Conservation (phyloP, 1,140 invertebrate genomes). For the Meloidogyne exigua region DNA sequence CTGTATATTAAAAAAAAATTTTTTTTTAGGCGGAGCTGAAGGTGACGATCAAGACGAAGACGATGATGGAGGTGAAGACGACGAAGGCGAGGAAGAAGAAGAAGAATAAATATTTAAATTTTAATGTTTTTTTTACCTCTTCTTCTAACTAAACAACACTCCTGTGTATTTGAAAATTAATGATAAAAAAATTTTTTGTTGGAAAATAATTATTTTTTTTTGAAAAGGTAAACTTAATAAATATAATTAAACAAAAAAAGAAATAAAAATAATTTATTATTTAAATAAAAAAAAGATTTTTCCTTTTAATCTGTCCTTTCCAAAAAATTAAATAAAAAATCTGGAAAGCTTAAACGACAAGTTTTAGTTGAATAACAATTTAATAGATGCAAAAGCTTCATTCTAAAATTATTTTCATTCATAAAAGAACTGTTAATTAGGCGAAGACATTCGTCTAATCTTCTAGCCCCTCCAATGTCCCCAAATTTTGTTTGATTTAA, state of each 20-base stretch:
- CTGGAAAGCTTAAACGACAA: too few species aligned
- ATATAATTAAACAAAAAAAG: too few species aligned
- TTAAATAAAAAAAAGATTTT: too few species aligned
- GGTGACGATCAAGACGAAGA: not conserved
- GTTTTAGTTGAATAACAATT: too few species aligned
- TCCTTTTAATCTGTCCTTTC: too few species aligned
- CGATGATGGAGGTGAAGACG: not conserved
- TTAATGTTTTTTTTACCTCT: not conserved
- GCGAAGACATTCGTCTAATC: not conserved
- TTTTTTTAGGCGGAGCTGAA: not conserved
- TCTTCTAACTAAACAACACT: not conserved
- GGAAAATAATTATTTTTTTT: not conserved
- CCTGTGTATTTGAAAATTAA: not conserved
- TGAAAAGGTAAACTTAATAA: too few species aligned
- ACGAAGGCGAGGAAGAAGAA: not conserved
- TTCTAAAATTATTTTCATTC: not conserved
- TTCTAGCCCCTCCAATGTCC: not conserved
- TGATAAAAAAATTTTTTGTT: not conserved
- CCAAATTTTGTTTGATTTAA: not conserved
- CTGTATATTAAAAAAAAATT: too few species aligned
- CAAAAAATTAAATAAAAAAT: too few species aligned
- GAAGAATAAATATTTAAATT: conserved; percentile 2
- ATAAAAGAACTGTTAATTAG: not conserved
- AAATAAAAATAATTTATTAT: too few species aligned
- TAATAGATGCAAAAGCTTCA: too few species aligned